Evolutionary conservation across 2,113 vertebrate species (phyloP), one percentile per base, ranked within the genome.

Genomic region (Pollimyrus isidori): DNA sequence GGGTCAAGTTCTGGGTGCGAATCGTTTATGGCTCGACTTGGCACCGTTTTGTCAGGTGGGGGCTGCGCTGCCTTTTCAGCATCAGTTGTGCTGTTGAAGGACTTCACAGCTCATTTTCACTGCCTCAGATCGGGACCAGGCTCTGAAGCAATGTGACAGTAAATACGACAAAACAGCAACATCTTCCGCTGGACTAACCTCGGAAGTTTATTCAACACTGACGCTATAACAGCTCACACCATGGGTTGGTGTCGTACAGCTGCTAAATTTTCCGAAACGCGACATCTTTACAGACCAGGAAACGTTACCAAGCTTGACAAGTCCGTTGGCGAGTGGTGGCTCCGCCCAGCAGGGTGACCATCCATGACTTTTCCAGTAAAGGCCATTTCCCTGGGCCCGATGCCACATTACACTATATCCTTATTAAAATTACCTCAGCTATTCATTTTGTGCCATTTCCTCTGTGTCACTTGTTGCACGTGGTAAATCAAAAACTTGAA

Each of bases 1-100:
- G 95, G 96, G 96, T 96, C 94, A 95, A 95, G 94, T 92, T 91
- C 94, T 92, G 93, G 92, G 95, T 95, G 95, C 95, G 94, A 94
- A 95, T 96, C 95, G 94, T 94, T 85, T 83, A 93, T 93, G 90
- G 94, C 48, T 91, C 94, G 94, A 93, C 91, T 90, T 89, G 46
- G 93, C 94, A 94, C 92, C 91, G 89, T 92, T 26, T 21, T 85
- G 94, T 95, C 94, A 95, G 93, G 93, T 89, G 92, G 45, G 87
- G 73, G 7, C 39, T 2, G 10, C 30, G 73, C 35, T 80, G 73
- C 73, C 30, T 42, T 76, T 80, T 80, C 73, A 42, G 15, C 30
- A 42, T 42, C 35, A 80, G 73, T 80, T 80, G 35, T 80, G 35
- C 35, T 80, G 3, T 42, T 80, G 73, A 80, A 80, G 69, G 0